A percentile compares a stretch with the other conserved stretches of the same genome.
These are phyloP conservation scores for Megastigmus dorsalis DNA, from an alignment of 2,888 invertebrate species.

Conservation along the genomic window DNA sequence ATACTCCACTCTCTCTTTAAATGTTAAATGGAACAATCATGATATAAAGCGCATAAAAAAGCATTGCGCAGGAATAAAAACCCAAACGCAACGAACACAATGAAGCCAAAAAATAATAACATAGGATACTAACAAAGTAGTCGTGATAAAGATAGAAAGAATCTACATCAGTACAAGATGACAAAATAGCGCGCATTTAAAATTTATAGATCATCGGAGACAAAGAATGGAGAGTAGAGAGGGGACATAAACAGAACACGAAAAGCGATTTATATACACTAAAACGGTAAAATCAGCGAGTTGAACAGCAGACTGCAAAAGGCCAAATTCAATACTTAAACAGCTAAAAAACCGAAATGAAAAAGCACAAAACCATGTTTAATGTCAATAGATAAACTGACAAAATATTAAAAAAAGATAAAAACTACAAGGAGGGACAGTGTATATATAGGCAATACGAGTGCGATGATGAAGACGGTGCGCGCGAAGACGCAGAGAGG, in stretches of 20 bases:
- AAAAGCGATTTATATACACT: neutral
- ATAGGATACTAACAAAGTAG: neutral
- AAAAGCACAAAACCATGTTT: too few relatives aligned
- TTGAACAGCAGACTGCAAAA: constrained; percentile 1
- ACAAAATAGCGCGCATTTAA: constrained; percentile 30
- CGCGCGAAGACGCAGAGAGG: neutral
- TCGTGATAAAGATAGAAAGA: neutral
- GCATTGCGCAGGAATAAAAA: too few relatives aligned
- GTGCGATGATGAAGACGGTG: neutral
- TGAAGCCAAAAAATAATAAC: neutral
- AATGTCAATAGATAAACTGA: too few relatives aligned
- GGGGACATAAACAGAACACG: constrained; percentile 34
- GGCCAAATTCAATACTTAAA: too few relatives aligned
- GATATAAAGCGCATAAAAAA: too few relatives aligned
- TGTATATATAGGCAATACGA: neutral
- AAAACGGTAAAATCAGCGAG: neutral
- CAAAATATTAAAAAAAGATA: neutral
- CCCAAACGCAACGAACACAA: too few relatives aligned
- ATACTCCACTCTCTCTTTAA: too few relatives aligned
- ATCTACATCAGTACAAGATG: neutral
- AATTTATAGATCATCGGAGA: constrained; percentile 15
- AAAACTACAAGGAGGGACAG: neutral
- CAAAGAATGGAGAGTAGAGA: constrained; percentile 1
- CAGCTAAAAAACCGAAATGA: too few relatives aligned
- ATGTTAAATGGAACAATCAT: too few relatives aligned